Percentiles rank a stretch among this genome's conserved stretches.
Evolutionary conservation across 2,888 invertebrate genomes (phyloP).

Genomic region (Phengaris alcon): DNA sequence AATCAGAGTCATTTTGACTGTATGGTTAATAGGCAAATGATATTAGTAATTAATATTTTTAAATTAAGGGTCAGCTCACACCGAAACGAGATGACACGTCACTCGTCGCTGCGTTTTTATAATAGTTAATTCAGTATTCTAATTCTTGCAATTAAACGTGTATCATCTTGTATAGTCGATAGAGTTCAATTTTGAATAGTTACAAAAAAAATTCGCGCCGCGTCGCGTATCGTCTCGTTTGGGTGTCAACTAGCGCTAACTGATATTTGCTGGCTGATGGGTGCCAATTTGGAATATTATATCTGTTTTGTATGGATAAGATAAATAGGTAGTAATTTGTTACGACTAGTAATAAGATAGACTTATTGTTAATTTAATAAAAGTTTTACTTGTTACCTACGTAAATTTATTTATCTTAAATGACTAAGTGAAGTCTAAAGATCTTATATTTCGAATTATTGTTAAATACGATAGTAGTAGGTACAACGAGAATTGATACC

Average conservation of each 20-base stretch:
- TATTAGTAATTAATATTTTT: constrained; percentile 28
- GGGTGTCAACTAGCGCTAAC: not conserved
- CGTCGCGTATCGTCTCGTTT: too few relatives aligned
- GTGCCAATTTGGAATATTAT: constrained; percentile 19
- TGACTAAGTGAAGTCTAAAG: constrained; percentile 26
- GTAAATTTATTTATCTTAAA: constrained; percentile 32
- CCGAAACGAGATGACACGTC: too few relatives aligned
- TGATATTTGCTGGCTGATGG: constrained; percentile 22
- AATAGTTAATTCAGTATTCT: too few relatives aligned
- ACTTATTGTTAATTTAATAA: constrained; percentile 5
- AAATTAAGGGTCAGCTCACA: not conserved
- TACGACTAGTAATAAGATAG: not conserved
- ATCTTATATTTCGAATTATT: constrained; percentile 33
- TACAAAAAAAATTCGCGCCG: too few relatives aligned
- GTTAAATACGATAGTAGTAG: not conserved
- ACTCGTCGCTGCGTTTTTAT: too few relatives aligned
- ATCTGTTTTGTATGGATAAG: constrained; percentile 1
- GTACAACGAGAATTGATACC: not conserved
- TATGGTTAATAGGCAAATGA: not conserved
- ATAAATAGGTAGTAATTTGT: not conserved
- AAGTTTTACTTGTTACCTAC: constrained; percentile 32
- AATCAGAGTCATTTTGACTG: not conserved
- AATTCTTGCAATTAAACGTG: too few relatives aligned
- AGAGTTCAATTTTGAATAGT: too few relatives aligned
- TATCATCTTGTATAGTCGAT: too few relatives aligned